Evolutionary conservation across 2,888 invertebrate species (phyloP).

Genomic region (Glyphotaelius pellucidus): DNA sequence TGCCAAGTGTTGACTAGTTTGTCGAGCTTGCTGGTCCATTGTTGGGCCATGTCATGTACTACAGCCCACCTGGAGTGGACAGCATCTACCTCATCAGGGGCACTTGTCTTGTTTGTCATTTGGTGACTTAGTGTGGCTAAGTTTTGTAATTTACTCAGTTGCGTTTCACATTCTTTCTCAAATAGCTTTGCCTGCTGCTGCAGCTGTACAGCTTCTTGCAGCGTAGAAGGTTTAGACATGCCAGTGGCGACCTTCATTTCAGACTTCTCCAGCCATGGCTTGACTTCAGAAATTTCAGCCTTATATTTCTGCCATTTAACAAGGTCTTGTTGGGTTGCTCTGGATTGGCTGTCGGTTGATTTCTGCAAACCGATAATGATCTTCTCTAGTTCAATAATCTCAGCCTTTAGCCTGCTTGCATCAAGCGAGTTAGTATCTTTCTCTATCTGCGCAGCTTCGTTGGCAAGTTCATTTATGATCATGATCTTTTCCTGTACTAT

Average conservation of each 20-base stretch:
- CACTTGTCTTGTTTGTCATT: constrained; percentile 85
- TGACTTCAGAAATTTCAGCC: constrained; percentile 85
- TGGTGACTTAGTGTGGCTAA: constrained; percentile 86
- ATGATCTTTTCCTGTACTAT: constrained; percentile 87
- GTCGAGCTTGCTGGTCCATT: constrained; percentile 87
- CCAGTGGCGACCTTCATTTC: constrained; percentile 87
- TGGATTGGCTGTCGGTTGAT: constrained; percentile 86
- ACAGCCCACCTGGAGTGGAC: constrained; percentile 90
- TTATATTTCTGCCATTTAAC: constrained; percentile 92
- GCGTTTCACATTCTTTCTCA: constrained; percentile 86
- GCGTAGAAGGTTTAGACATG: constrained; percentile 84
- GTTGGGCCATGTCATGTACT: constrained; percentile 87
- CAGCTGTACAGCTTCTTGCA: constrained; percentile 89
- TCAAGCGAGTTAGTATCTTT: constrained; percentile 83
- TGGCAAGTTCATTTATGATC: constrained; percentile 84
- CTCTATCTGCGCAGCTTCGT: constrained; percentile 86
- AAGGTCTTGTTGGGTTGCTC: constrained; percentile 86
- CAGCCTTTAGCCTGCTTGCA: constrained; percentile 85
- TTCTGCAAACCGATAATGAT: constrained; percentile 87
- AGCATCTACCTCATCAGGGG: constrained; percentile 90
- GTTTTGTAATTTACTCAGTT: constrained; percentile 85
- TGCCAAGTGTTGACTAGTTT: constrained; percentile 89
- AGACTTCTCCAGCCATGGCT: constrained; percentile 93
- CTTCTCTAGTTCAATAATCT: constrained; percentile 86
- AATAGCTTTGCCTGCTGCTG: constrained; percentile 85